Percentiles rank a stretch among this genome's conserved stretches.
phyloP scores from a whole-genome alignment of 2,797 vertebrate species.

The Lagorchestes hirsutus region DNA sequence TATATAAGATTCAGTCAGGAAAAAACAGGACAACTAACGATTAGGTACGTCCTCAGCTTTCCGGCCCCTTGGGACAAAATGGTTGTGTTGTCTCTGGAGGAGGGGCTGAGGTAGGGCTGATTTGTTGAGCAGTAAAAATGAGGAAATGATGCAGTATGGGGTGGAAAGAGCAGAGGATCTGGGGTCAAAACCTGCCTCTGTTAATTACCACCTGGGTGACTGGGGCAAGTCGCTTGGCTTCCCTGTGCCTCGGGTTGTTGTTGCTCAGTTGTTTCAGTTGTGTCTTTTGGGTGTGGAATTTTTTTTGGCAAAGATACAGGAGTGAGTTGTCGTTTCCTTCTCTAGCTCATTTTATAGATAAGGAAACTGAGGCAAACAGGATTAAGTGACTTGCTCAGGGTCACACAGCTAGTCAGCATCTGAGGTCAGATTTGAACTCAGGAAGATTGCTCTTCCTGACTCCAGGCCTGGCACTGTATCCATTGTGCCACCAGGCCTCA shows the following conservation, averaged over 20 bases:
- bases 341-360: background rate
- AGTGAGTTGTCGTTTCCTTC: background rate
- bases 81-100: background rate
- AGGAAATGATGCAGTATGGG: background rate
- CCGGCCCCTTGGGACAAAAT: background rate
- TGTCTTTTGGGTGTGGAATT: background rate
- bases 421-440: background rate
- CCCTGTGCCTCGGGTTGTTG: too few species aligned
- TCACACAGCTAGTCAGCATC: background rate
- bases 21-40: background rate
- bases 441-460: background rate
- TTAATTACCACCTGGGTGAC: background rate
- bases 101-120: background rate
- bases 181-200: background rate
- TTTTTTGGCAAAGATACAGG: too few species aligned
- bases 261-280: background rate
- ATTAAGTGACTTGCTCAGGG: background rate
- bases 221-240: background rate
- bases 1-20: accelerated
- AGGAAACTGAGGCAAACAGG: background rate
- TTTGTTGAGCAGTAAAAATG: background rate
- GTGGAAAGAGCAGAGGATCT: background rate
- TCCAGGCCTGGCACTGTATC: background rate
- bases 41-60: background rate
- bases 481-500: background rate